Percentiles rank a stretch among this genome's conserved stretches.
phyloP scores from a whole-genome alignment of 2,113 vertebrate genomes.

The Oryzias celebensis region DNA sequence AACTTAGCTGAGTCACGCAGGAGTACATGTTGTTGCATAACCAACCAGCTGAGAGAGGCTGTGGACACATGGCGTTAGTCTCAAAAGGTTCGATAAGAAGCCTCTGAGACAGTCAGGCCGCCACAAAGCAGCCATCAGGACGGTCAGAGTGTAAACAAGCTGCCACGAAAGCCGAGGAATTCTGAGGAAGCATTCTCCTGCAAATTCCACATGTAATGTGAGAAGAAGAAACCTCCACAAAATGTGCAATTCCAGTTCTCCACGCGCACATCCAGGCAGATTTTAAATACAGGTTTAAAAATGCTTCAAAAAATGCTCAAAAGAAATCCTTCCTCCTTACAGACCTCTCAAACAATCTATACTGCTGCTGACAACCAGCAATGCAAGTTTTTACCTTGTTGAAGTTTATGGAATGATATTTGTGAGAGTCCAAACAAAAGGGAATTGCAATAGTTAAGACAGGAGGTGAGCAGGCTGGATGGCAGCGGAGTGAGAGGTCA shows the following conservation, averaged over 20 bases:
- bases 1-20: slow-evolving; percentile 4
- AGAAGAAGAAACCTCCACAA: background rate
- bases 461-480: no score
- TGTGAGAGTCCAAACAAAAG: no score
- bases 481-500: no score
- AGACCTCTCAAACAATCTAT: no score
- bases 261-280: background rate
- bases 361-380: no score
- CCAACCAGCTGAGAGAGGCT: slow-evolving; percentile 7
- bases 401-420: no score
- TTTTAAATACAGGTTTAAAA: no score
- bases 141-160: slow-evolving; percentile 17
- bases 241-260: background rate
- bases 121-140: slow-evolving; percentile 1
- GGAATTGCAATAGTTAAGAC: no score
- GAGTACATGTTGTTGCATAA: slow-evolving; percentile 16
- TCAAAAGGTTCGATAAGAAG: slow-evolving; percentile 13
- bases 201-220: background rate
- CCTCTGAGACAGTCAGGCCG: background rate
- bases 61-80: background rate
- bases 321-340: no score
- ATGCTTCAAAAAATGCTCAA: no score
- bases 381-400: no score
- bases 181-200: background rate
- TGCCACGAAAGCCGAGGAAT: background rate